Evolutionary conservation across 1,140 invertebrate genomes (phyloP), one percentile per base, ranked within the genome.

Genomic region (Nasonia longicornis): DNA sequence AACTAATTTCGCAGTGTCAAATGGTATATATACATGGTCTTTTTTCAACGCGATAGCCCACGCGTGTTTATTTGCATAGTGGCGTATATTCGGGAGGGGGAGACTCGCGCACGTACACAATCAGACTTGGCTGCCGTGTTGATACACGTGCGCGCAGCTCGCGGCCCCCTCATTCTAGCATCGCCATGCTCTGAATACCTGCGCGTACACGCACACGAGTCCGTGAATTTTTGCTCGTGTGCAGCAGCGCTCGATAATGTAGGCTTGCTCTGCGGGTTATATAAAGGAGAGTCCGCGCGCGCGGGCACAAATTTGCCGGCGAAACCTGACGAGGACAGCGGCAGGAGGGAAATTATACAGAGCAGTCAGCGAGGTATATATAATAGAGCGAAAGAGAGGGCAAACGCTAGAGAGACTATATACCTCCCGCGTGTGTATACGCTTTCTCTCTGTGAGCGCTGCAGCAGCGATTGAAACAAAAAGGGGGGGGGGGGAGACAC

Each of bases 381-480:
- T 73, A 16, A 20, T 58, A 58, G 52, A 38, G 63, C 1, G 70
- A 69, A 58, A 66, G 71, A 74, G 70, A 72, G n/a, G 42, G 11
- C 8, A 29, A 69, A 26, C 2, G 12, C 29, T 2, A 67, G 66
- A 14, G 66, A 4, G 26, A 22, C 6, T 2, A 31, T 26, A 48
- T 26, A 48, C 12, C 45, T 48, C 12, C 45, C 45, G 11, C 8
- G 26, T 22, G 48, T 6, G 26, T 31, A 35, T 35, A 35, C 31
- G 64, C 26, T 26, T 11, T 22, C 69, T 35, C 69, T 70, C 35
- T 42, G 7, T 7, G 20, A 0, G 35, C 71, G 52, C 38, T 2
- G 71, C 70, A 48, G 6, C 35, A 48, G 6, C 35, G 71, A 80
- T 80, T 75, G 35, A 69, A 80, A 75, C 79, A 75, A 80, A 80